These are phyloP conservation scores for Eupithecia subfuscata DNA, from an alignment of 2,888 invertebrate genomes.

Conservation along the genomic window DNA sequence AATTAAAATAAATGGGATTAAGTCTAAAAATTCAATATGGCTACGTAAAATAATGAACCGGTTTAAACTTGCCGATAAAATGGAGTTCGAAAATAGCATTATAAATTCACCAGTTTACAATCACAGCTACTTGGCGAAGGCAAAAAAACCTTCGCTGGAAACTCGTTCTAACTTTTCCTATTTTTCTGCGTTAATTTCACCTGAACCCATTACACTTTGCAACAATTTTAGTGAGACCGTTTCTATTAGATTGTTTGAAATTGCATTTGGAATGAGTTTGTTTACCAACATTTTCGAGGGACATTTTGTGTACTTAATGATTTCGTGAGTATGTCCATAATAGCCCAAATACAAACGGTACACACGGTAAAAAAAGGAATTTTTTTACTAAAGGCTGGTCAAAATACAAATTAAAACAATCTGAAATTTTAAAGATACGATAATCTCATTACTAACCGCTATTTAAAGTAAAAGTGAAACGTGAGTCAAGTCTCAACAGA, in stretches of 20 bases:
- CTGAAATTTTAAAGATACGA: not conserved
- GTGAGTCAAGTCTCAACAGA: conserved; percentile 50
- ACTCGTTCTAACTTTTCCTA: conserved; percentile 84
- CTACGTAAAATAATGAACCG: conserved; percentile 76
- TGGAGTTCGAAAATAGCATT: conserved; percentile 83
- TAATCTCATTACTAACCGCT: conserved; percentile 4
- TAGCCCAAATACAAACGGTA: not conserved
- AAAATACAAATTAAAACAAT: not conserved
- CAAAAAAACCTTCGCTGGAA: conserved; percentile 76
- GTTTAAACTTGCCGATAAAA: conserved; percentile 80
- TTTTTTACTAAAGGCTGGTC: not conserved
- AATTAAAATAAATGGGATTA: conserved; percentile 1
- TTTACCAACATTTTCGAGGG: conserved; percentile 15
- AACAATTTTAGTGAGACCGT: conserved; percentile 79
- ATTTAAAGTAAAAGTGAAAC: conserved; percentile 52
- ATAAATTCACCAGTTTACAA: conserved; percentile 84
- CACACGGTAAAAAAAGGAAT: not conserved
- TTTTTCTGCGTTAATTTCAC: conserved; percentile 84
- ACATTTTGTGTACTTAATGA: not conserved
- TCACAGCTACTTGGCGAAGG: conserved; percentile 78
- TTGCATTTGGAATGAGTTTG: conserved; percentile 80
- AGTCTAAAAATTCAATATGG: conserved; percentile 58
- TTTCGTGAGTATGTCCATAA: not conserved
- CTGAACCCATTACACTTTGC: conserved; percentile 83
- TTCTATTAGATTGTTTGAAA: conserved; percentile 78